A percentile compares a stretch with the other conserved stretches of the same genome.
These are phyloP conservation scores for Limnephilus lunatus DNA, from an alignment of 2,888 invertebrate species.

Conservation along the genomic window DNA sequence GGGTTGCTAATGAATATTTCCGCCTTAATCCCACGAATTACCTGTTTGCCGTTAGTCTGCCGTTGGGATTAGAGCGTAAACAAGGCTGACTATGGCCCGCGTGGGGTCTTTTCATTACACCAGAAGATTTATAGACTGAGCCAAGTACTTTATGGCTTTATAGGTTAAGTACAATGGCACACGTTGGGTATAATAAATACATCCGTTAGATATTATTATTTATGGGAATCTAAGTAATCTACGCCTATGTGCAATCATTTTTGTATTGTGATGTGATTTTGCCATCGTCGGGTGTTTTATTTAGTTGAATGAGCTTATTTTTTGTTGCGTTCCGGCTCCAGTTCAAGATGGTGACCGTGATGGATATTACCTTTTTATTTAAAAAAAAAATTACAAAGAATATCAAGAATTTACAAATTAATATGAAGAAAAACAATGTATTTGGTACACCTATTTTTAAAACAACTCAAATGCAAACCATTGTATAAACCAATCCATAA, in stretches of 20 bases:
- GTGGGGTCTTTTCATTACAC: neutral
- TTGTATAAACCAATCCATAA: no score
- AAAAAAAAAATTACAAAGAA: no score
- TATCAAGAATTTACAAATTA: no score
- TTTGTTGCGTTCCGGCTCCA: no score
- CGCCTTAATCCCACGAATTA: neutral
- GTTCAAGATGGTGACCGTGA: no score
- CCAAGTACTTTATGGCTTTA: neutral
- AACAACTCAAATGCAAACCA: no score
- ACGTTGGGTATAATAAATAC: neutral
- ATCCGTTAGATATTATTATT: neutral
- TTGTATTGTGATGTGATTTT: no score
- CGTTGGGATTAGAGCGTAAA: conserved; percentile 2
- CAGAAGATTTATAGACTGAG: neutral
- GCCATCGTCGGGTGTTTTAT: no score
- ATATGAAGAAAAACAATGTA: no score
- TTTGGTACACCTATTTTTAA: no score
- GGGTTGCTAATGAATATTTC: neutral
- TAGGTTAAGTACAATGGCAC: neutral
- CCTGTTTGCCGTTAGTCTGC: neutral
- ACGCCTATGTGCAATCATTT: neutral
- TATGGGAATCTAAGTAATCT: neutral
- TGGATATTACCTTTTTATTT: no score
- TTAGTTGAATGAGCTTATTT: no score
- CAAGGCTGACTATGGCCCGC: neutral